phyloP scores from a whole-genome alignment of 2,797 vertebrate species.

The Ptychadena robeensis region DNA sequence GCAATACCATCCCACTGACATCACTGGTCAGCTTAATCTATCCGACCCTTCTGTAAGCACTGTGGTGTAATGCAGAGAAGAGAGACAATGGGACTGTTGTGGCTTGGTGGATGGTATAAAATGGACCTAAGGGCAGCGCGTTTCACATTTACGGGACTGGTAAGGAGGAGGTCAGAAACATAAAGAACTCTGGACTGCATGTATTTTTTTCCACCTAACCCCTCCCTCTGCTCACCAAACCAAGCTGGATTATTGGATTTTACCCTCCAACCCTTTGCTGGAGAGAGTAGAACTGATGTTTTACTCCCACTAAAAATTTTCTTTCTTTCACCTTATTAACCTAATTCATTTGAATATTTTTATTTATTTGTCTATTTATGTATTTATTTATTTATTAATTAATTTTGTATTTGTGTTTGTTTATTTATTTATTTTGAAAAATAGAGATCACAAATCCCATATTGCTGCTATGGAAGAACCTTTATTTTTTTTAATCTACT shows the following conservation, averaged over 20 bases:
- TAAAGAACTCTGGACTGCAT: conserved; percentile 46
- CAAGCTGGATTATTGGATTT: conserved; percentile 18
- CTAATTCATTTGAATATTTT: background rate
- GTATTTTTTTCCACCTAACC: conserved; percentile 12
- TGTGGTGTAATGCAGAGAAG: conserved; percentile 84
- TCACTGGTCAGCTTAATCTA: conserved; percentile 98
- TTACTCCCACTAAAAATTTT: background rate
- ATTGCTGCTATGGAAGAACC: background rate
- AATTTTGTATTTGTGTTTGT: background rate
- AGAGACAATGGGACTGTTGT: conserved; percentile 46
- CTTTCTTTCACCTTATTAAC: background rate
- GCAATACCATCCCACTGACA: conserved; percentile 98
- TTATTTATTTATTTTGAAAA: background rate
- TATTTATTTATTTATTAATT: background rate
- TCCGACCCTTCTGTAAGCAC: conserved; percentile 99
- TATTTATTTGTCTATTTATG: background rate
- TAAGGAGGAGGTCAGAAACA: conserved; percentile 26
- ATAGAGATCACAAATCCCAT: no score
- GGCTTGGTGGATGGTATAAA: conserved; percentile 55
- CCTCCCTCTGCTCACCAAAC: conserved; percentile 20
- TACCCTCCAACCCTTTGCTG: background rate
- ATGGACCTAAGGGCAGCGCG: conserved; percentile 52
- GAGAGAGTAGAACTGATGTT: conserved; percentile 11
- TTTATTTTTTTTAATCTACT: background rate
- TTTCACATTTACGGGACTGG: conserved; percentile 46